Conservation (phyloP, 2,113 vertebrate genomes). For the Ceratotherium simum region DNA sequence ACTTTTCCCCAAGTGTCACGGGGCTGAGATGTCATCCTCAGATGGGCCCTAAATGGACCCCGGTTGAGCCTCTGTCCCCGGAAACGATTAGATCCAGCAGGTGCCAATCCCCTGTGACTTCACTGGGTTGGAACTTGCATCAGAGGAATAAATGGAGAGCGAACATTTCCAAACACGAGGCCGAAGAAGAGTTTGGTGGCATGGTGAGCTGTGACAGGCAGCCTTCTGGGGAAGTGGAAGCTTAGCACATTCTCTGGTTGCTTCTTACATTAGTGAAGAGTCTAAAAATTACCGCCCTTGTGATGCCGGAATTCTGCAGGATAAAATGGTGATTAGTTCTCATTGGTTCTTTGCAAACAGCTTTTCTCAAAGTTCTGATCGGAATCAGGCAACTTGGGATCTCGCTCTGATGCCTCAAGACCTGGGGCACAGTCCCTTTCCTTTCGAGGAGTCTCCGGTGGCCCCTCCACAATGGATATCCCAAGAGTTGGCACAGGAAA, state of each 20-base stretch:
- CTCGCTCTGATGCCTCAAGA: not conserved
- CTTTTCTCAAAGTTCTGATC: not conserved
- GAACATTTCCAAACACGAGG: not conserved
- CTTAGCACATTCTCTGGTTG: constrained; percentile 40
- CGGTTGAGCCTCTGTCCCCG: not conserved
- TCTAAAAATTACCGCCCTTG: constrained; percentile 56
- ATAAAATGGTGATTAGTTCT: not conserved
- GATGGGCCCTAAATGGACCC: not conserved
- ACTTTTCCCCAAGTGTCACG: not conserved
- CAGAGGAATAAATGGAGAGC: not conserved
- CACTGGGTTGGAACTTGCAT: not conserved
- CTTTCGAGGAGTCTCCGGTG: not conserved
- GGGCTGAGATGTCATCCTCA: not conserved
- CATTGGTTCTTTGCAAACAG: not conserved
- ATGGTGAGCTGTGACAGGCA: not conserved
- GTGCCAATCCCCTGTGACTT: not conserved
- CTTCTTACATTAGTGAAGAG: not conserved
- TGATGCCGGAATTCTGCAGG: not conserved
- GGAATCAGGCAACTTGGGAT: not conserved
- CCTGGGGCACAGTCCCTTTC: not conserved
- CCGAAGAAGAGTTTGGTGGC: not conserved
- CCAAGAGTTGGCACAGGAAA: not conserved
- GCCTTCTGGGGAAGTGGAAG: constrained; percentile 40
- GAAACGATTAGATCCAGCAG: not conserved
- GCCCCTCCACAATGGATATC: not conserved